Percentiles rank a stretch among this genome's conserved stretches.
Conservation (phyloP, 2,113 vertebrate genomes). For the Lophotis ruficrista region DNA sequence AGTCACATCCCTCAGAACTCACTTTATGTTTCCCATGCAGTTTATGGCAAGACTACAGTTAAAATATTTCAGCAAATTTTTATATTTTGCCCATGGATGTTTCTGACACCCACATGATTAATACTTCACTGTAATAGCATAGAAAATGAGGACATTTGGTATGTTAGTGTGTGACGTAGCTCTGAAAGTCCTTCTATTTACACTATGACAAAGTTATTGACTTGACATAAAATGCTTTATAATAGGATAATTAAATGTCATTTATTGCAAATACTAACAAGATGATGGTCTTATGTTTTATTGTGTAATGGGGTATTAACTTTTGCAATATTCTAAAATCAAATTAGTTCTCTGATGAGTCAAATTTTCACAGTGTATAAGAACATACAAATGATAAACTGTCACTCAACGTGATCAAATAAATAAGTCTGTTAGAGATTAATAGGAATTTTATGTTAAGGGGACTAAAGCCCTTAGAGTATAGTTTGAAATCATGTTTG, state of each 20-base stretch:
- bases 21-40: neutral
- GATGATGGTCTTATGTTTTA: neutral
- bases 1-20: neutral
- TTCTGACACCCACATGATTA: neutral
- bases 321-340: neutral
- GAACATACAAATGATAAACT: neutral
- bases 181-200: neutral
- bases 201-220: neutral
- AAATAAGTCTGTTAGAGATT: neutral
- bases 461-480: neutral
- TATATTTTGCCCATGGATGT: neutral
- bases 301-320: neutral
- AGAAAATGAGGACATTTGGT: neutral
- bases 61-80: neutral
- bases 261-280: slow-evolving; percentile 19
- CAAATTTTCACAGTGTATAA: neutral
- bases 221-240: neutral
- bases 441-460: neutral
- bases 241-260: neutral
- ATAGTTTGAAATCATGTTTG: neutral
- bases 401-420: neutral
- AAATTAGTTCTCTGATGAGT: neutral
- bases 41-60: neutral
- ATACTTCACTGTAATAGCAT: neutral
- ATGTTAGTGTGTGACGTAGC: neutral